Conservation (phyloP, 2,797 vertebrate species). For the Aulostomus chinensis region DNA sequence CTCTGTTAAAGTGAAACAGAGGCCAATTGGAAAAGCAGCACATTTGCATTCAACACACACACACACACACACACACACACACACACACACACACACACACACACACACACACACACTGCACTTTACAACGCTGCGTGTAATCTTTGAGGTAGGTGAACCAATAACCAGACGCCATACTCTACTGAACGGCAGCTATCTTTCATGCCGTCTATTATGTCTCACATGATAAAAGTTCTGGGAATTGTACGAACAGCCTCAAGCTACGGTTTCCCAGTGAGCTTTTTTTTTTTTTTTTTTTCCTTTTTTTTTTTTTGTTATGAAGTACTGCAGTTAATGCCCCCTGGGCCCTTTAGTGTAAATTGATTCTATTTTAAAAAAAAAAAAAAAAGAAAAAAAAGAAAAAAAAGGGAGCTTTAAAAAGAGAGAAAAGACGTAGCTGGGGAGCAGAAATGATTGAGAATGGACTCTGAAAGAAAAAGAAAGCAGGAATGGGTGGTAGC, state of each 20-base stretch:
- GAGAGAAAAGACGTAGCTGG: conserved; percentile 23
- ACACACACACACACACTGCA: conserved; percentile 6
- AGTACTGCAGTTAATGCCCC: conserved; percentile 66
- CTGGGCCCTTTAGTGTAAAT: conserved; percentile 71
- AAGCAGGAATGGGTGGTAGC: conserved; percentile 12
- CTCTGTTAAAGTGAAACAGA: conserved; percentile 51
- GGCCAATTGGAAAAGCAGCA: conserved; percentile 35
- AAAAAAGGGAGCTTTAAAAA: neutral
- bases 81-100: conserved; percentile 5
- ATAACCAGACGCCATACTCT: conserved; percentile 15
- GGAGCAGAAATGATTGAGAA: conserved; percentile 47
- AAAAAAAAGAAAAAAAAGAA: conserved; percentile 1
- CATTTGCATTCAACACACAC: conserved; percentile 52
- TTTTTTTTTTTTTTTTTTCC: conserved; percentile 23
- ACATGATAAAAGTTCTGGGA: conserved; percentile 61
- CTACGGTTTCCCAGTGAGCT: conserved; percentile 27
- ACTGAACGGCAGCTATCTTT: conserved; percentile 30
- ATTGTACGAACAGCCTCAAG: conserved; percentile 54
- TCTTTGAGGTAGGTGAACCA: conserved; percentile 36
- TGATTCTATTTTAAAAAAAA: conserved; percentile 69
- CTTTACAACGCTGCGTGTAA: conserved; percentile 16
- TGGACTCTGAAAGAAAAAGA: conserved; percentile 53
- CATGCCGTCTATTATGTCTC: conserved; percentile 35
- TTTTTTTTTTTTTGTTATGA: conserved; percentile 66
- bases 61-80: conserved; percentile 2